Evolutionary conservation across 2,113 vertebrate genomes (phyloP).

Genomic region (Pteropus alecto): DNA sequence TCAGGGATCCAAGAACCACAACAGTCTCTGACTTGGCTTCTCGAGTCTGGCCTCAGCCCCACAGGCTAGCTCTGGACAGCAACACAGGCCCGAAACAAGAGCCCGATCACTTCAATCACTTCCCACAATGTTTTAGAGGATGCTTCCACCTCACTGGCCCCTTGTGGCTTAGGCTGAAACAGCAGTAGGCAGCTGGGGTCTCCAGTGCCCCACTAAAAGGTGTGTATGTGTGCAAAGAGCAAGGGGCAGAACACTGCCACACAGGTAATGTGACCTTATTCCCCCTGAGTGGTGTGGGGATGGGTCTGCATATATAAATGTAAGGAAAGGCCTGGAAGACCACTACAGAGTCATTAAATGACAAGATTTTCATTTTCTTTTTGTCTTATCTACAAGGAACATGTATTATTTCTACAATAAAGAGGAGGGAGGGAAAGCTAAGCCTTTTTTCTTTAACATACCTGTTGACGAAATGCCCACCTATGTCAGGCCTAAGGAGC

Average conservation of each 20-base stretch:
- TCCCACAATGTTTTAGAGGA: neutral
- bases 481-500: neutral
- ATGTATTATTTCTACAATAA: neutral
- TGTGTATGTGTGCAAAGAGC: neutral
- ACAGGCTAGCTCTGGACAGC: neutral
- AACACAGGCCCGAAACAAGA: neutral
- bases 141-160: neutral
- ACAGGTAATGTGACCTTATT: neutral
- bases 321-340: neutral
- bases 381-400: neutral
- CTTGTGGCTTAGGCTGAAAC: neutral
- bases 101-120: accelerated
- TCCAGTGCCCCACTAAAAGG: neutral
- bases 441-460: neutral
- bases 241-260: neutral
- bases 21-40: neutral
- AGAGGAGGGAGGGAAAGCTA: neutral
- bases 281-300: neutral
- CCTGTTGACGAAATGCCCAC: neutral
- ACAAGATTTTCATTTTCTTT: neutral
- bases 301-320: neutral
- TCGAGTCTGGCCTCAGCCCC: neutral
- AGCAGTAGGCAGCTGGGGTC: neutral
- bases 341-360: neutral
- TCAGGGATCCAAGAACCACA: neutral